A percentile compares a stretch with the other conserved stretches of the same genome.
phyloP scores from a whole-genome alignment of 2,888 invertebrate species.

The Trachelus stipa region DNA sequence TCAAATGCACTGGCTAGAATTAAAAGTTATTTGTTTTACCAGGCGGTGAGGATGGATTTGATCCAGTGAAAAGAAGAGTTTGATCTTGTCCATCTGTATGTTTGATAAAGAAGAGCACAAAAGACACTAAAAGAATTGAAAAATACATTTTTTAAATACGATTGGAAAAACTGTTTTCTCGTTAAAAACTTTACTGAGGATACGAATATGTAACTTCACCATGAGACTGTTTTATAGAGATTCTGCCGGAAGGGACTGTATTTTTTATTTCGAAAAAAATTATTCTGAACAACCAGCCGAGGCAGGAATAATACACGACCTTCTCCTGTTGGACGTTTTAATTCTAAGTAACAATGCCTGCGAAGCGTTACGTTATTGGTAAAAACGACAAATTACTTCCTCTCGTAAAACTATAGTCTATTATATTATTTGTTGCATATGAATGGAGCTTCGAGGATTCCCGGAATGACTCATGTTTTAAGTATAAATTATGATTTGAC shows the following conservation, averaged over 20 bases:
- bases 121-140: not conserved
- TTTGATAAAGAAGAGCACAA: not conserved
- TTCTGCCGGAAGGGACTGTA: not conserved
- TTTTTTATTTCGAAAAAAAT: slow-evolving; percentile 23
- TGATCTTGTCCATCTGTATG: not conserved
- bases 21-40: not conserved
- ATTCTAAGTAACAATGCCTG: slow-evolving; percentile 13
- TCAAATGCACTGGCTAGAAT: not conserved
- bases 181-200: not conserved
- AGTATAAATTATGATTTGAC: not conserved
- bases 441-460: not conserved
- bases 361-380: slow-evolving; percentile 3
- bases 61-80: not conserved
- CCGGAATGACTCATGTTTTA: not conserved
- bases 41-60: not conserved
- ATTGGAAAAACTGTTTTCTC: not conserved
- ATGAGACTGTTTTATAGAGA: not conserved
- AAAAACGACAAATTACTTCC: slow-evolving; percentile 29
- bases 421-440: not conserved
- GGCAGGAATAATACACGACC: slow-evolving; percentile 32
- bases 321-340: slow-evolving; percentile 20
- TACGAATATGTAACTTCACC: not conserved
- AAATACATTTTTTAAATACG: not conserved
- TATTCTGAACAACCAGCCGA: slow-evolving; percentile 47
- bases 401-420: slow-evolving; percentile 15